Percentiles rank a stretch among this genome's conserved stretches.
Evolutionary conservation across 2,888 invertebrate genomes (phyloP).

Genomic region (Volucella inflata): DNA sequence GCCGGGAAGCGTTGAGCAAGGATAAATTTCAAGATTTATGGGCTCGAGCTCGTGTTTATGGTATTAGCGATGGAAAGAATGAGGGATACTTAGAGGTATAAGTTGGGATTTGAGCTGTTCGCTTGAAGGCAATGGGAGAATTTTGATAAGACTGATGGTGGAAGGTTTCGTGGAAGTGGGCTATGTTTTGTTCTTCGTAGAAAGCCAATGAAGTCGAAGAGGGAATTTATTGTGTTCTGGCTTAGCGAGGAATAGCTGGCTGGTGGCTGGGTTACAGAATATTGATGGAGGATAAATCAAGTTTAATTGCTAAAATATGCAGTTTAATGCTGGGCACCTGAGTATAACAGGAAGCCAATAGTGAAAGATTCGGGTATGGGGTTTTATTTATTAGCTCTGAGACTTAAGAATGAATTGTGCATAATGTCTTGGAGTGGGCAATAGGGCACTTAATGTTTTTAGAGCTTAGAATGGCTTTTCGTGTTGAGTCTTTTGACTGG

Average conservation of each 20-base stretch:
- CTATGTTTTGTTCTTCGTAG: conserved; percentile 2
- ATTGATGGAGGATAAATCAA: conserved; percentile 66
- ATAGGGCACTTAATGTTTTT: background rate
- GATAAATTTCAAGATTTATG: conserved; percentile 65
- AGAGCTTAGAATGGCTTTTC: too few relatives aligned
- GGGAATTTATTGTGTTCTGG: conserved; percentile 23
- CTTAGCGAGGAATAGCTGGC: conserved; percentile 2
- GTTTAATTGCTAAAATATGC: conserved; percentile 70
- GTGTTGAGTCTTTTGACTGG: too few relatives aligned
- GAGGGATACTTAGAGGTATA: conserved; percentile 55
- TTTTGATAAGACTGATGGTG: conserved; percentile 53
- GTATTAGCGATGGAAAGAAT: conserved; percentile 49
- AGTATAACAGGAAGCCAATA: background rate
- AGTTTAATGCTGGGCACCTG: conserved; percentile 49
- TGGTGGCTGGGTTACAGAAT: conserved; percentile 25
- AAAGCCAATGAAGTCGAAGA: conserved; percentile 44
- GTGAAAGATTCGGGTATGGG: background rate
- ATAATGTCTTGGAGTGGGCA: conserved; percentile 2
- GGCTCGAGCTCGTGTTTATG: conserved; percentile 53
- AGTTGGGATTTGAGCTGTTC: conserved; percentile 58
- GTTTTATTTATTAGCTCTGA: conserved; percentile 18
- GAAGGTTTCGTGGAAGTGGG: background rate
- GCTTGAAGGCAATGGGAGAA: conserved; percentile 39
- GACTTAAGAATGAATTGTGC: background rate
- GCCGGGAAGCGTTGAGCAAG: conserved; percentile 57